Base-by-base conservation (phyloP, 2,888 invertebrate genomes). In the Aleiodes leptofemur region DNA sequence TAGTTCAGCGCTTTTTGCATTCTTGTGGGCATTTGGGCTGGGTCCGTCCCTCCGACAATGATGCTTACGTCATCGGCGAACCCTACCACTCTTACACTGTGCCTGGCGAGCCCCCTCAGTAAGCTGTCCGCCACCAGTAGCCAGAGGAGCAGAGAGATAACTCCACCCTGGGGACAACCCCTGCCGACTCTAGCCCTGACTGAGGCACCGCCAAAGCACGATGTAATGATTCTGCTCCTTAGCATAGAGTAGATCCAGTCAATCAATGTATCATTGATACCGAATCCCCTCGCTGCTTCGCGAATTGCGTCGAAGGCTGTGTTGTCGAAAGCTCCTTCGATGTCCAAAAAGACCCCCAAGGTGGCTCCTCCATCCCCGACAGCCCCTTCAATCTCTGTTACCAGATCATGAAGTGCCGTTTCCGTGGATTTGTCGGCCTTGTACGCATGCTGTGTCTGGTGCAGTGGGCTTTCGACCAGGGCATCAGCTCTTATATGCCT, bases 381-480 rank as follows among this genome's bases (percentile, higher is more conserved):
- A 2, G 72, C 51, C 31, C 71, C 56, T 43, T 79, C 73, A 0
- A 80, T 64, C 13, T 66, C 56, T 5, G 29, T 11, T 0, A 78
- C 77, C 8, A 76, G 68, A 3, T 34, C 38, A 57, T 74, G 61
- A 3, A 79, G 75, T 1, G 73, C 77, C 53, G 77, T 78, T 16
- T 80, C 80, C 9, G 76, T 74, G 8, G 81, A 82, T 57, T 53
- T 78, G 2, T 80, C 81, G 0, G 72, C 48, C 64, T 75, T 73
- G 48, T 82, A 82, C 0, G 82, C 83, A 70, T 81, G 76, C n/a
- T 83, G 80, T 0, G 76, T 57, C 3, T 0, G 16, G 6, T 81
- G 73, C 3, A 82, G 29, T 0, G 80, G 77, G 0, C 38, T 75
- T 6, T 0, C 14, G 8, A 4, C 16, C 34, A 81, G 55, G 0